Evolutionary conservation across 1,140 invertebrate genomes (phyloP).

Genomic region (Elymnias hypermnestra): DNA sequence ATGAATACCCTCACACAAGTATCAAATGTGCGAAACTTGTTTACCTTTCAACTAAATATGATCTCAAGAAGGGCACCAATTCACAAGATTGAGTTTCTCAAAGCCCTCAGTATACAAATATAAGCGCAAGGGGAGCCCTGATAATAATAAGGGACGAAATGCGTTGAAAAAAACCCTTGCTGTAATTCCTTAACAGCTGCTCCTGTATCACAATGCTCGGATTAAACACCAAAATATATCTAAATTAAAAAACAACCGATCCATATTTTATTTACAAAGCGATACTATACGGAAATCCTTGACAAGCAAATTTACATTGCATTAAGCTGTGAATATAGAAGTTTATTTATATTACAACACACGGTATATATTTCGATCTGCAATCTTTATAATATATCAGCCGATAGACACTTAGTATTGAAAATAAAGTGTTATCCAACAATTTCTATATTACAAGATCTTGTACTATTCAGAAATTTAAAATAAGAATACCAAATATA

Average conservation of each 20-base stretch:
- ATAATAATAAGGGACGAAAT: conserved; percentile 59
- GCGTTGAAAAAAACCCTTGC: conserved; percentile 55
- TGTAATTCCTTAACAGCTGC: conserved; percentile 59
- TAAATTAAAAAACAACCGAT: conserved; percentile 44
- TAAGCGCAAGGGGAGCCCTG: conserved; percentile 44
- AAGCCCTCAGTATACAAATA: conserved; percentile 42
- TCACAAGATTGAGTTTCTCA: conserved; percentile 58
- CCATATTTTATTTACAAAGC: conserved; percentile 47
- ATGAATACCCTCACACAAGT: conserved; percentile 40
- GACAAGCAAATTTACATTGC: too few relatives aligned
- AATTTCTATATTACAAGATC: too few relatives aligned
- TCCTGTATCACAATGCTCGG: conserved; percentile 49
- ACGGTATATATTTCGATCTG: too few relatives aligned
- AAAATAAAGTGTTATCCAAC: too few relatives aligned
- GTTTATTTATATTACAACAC: too few relatives aligned
- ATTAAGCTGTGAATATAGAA: too few relatives aligned
- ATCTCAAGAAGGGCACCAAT: conserved; percentile 60
- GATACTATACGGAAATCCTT: too few relatives aligned
- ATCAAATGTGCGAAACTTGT: conserved; percentile 51
- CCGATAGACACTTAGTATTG: too few relatives aligned
- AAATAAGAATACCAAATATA: too few relatives aligned
- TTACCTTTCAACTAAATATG: conserved; percentile 55
- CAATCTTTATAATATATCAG: too few relatives aligned
- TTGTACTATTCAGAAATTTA: too few relatives aligned
- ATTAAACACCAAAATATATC: conserved; percentile 50